Evolutionary conservation across 2,888 invertebrate species (phyloP), one percentile per base, ranked within the genome.

Genomic region (Camponotus fellah): DNA sequence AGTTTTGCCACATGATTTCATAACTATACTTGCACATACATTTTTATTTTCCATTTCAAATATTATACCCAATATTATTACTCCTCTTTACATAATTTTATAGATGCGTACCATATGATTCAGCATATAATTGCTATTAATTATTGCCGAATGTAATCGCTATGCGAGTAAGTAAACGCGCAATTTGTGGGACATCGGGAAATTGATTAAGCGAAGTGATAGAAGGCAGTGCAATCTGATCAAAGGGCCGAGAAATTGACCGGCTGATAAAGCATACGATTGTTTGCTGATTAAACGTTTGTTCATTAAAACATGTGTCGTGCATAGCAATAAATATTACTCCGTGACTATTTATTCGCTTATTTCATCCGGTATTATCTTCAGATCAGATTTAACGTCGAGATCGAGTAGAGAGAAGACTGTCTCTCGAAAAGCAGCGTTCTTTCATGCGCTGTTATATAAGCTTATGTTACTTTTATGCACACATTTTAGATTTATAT

Each of bases 241-340:
- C 77, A 43, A 69, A 79, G 17, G 46, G 60, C 62, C 68, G 12
- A 26, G 68, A 37, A 26, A 56, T 66, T 77, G 77, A 68, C 53
- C 66, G 66, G 40, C 43, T 53, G 66, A 58, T 75, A 43, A 49
- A 64, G 56, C 80, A 60, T 14, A 60, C 66, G 65, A 17, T 40
- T 56, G 65, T 64, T 53, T 71, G 75, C 75, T 82, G 87, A 87
- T 88, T 86, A 88, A 87, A 68, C 64, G 75, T 68, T 79, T 86
- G 75, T 88, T 88, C 85, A 83, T 88, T 82, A 80, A 88, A 86
- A 79, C 79, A 79, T 68, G 46, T 21, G 58, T 71, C 43, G 71
- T 34, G 26, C 37, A 60, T 46, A 60, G 72, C 79, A 72, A 71
- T 79, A 79, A 79, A 79, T 79, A 71, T 34, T 71, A 34, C 43